These are phyloP conservation scores for Lepidochrysops patricia DNA, from an alignment of 2,888 invertebrate species.

Conservation along the genomic window DNA sequence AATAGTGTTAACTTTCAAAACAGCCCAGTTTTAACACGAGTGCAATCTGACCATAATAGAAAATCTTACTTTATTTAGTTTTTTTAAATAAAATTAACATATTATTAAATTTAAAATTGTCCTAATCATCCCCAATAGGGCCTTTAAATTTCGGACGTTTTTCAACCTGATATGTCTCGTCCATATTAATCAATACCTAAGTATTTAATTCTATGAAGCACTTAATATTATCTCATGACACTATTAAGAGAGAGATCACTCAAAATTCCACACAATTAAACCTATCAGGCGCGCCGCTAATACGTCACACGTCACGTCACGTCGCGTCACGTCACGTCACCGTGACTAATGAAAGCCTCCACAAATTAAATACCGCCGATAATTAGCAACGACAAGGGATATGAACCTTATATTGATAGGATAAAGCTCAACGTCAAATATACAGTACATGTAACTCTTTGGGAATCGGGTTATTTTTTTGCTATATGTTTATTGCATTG, in stretches of 20 bases:
- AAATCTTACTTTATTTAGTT: no score
- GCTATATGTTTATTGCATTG: not conserved
- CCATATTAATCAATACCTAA: no score
- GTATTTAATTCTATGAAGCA: no score
- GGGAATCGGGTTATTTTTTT: not conserved
- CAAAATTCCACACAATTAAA: slow-evolving; percentile 3
- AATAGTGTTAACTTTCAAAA: no score
- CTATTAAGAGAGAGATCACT: not conserved
- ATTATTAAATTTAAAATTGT: no score
- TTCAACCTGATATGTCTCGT: no score
- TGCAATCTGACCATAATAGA: no score
- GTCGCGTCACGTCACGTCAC: slow-evolving; percentile 22
- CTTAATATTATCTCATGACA: not conserved
- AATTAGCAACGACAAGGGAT: slow-evolving; percentile 33
- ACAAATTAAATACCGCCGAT: slow-evolving; percentile 41
- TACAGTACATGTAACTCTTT: not conserved
- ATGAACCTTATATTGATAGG: not conserved
- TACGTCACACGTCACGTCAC: not conserved
- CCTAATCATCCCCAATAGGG: no score
- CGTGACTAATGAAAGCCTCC: slow-evolving; percentile 43
- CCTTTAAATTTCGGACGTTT: no score
- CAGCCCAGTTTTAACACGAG: no score
- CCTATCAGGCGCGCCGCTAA: not conserved
- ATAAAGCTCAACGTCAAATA: not conserved
- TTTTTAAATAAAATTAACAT: no score